Base-by-base conservation (phyloP, 2,888 invertebrate genomes). In the Chrysotoxum bicinctum region DNA sequence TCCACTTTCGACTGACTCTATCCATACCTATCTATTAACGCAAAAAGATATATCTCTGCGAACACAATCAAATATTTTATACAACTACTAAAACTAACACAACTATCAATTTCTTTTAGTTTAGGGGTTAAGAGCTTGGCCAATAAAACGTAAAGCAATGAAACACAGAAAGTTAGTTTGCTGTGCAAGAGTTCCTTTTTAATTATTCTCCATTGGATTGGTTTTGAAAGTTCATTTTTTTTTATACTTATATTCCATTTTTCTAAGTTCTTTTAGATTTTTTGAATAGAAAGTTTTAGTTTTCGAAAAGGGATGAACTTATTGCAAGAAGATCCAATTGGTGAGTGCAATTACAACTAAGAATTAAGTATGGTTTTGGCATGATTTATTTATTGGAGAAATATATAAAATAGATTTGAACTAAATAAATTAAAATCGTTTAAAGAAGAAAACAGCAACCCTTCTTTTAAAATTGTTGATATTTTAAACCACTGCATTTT, bases 71-170 rank as follows among this genome's bases (percentile, higher is more conserved):
- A 60, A 43, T 62, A 40, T n/a, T 16, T 30, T 54, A 26, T 23
- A 26, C 26, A 26, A 26, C 26, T 10, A 26, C 6, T 16, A 30
- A 40, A 30, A 62, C 26, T 23, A 43, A 40, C 43, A 43, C 1
- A 73, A 79, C 68, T 52, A 62, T 68, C 58, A 60, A 60, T 60
- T 79, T 60, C 66, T 64, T 79, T 68, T 43, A n/a, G 21, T 66
- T 66, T 45, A 66, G 30, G 45, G 62, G 45, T 50, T 37, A 45
- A 45, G 54, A 72, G 74, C 23, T 52, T 58, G 19, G 52, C 69
- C 52, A 80, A 69, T 80, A 75, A 74, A 74, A 74, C 35, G 50
- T 35, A 80, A 43, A 48, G 43, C 73, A 77, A 73, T 82, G 78
- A 68, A 82, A 54, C 40, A 54, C 12, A 45, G 68, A 66, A 77